Base-by-base conservation (phyloP, 2,888 invertebrate genomes). In the Piscicola geometra region DNA sequence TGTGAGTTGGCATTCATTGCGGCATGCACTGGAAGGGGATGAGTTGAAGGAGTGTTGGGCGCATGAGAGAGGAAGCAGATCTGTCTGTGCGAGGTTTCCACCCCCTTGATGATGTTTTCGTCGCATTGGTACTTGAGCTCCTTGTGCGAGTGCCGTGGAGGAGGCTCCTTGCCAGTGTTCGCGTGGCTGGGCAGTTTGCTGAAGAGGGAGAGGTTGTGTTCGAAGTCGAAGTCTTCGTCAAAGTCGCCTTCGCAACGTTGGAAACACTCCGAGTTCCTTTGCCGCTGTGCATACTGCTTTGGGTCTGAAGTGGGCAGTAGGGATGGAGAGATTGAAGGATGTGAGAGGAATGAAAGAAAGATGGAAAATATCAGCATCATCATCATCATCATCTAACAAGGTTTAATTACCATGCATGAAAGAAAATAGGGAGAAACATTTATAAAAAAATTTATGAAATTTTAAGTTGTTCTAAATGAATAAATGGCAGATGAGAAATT, bases 131-230 rank as follows among this genome's bases (percentile, higher is more conserved):
- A 92, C 83, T 90, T 89, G 64, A 83, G 52, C 41, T 75, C 71
- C 5, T 68, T 52, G 32, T 3, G 25, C 33, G 15, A 25, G 18
- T 1, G 28, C 30, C 1, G 76, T 56, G 2, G 32, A 28, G 50
- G 70, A 56, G 52, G 56, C n/a, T 25, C 21, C 28, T 28, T 25
- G 33, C 47, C 28, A 9, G 33, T 60, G 1, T n/a, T 18, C 18
- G 28, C 56, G n/a, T 21, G 32, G 28, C n/a, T 35, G 0, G 32
- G 32, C 56, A 50, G 41, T 71, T 94, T 94, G 86, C 94, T 91
- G 86, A 95, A 95, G 70, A 95, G 87, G 32, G 93, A 93, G 75
- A 94, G 88, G 87, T 94, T 95, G 79, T 93, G 93, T 84, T 95
- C 94, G 88, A 95, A 94, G 88, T 95, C 94, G 87, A 95, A 95